Percentiles rank a stretch among this genome's conserved stretches.
Conservation (phyloP, 2,113 vertebrate species). For the Empidonax alnorum region DNA sequence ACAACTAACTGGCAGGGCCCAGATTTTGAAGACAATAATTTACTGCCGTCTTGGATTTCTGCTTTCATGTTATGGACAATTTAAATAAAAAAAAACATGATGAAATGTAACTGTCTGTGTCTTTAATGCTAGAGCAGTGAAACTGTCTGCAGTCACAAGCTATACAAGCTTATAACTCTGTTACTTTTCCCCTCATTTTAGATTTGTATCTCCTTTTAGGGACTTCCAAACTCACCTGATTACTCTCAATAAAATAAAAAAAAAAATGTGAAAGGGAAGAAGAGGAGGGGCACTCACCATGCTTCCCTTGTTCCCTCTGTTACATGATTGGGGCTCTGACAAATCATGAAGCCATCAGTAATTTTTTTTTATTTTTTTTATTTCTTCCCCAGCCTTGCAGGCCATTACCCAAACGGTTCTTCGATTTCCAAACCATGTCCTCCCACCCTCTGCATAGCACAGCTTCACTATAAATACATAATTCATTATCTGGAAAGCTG, state of each 20-base stretch:
- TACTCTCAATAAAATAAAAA: not conserved
- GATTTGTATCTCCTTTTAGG: not conserved
- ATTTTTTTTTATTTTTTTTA: too few relatives aligned
- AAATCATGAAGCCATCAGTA: not conserved
- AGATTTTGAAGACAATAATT: not conserved
- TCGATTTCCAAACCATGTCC: not conserved
- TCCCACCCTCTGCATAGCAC: not conserved
- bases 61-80: not conserved
- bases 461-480: not conserved
- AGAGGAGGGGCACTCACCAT: not conserved
- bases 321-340: not conserved
- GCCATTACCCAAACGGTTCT: not conserved
- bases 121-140: not conserved
- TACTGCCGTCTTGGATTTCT: not conserved
- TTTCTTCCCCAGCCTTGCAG: not conserved
- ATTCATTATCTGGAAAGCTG: conserved; percentile 22
- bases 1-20: not conserved
- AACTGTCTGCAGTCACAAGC: not conserved
- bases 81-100: conserved; percentile 7
- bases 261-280: not conserved
- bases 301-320: not conserved
- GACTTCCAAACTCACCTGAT: not conserved
- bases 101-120: not conserved
- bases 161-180: not conserved
- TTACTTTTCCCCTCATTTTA: not conserved